These are phyloP conservation scores for Psephotus haematonotus DNA, from an alignment of 2,113 vertebrate species.

Conservation along the genomic window DNA sequence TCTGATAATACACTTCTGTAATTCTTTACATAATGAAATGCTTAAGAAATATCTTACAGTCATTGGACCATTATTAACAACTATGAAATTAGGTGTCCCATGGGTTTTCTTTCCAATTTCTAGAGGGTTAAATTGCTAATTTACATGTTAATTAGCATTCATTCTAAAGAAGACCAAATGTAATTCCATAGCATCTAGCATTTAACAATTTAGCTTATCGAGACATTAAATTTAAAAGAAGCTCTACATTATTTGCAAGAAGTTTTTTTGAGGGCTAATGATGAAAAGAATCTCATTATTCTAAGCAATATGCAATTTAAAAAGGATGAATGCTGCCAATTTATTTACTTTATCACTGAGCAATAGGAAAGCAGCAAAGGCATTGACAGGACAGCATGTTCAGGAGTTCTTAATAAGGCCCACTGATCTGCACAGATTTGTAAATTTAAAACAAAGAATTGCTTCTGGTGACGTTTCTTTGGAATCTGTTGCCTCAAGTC, in stretches of 20 bases:
- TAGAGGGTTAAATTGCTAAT: conserved; percentile 70
- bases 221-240: conserved; percentile 54
- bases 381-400: not conserved
- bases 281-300: conserved; percentile 59
- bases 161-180: conserved; percentile 51
- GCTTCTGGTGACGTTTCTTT: conserved; percentile 71
- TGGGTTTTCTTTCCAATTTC: conserved; percentile 34
- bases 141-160: conserved; percentile 70
- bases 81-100: conserved; percentile 69
- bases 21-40: conserved; percentile 59
- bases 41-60: conserved; percentile 54
- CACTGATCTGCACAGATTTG: conserved; percentile 2
- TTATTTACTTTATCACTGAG: conserved; percentile 42
- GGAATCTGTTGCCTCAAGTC: conserved; percentile 45
- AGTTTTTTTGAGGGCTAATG: conserved; percentile 15
- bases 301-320: conserved; percentile 26
- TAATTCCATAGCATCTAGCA: conserved; percentile 60
- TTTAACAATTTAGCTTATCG: conserved; percentile 64
- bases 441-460: conserved; percentile 51
- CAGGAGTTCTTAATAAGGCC: conserved; percentile 17
- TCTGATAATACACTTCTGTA: conserved; percentile 43
- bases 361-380: conserved; percentile 9
- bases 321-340: conserved; percentile 32
- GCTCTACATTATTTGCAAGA: conserved; percentile 7
- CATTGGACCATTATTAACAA: conserved; percentile 47